Evolutionary conservation across 2,888 invertebrate species (phyloP).

Genomic region (Chymomyza amoena): DNA sequence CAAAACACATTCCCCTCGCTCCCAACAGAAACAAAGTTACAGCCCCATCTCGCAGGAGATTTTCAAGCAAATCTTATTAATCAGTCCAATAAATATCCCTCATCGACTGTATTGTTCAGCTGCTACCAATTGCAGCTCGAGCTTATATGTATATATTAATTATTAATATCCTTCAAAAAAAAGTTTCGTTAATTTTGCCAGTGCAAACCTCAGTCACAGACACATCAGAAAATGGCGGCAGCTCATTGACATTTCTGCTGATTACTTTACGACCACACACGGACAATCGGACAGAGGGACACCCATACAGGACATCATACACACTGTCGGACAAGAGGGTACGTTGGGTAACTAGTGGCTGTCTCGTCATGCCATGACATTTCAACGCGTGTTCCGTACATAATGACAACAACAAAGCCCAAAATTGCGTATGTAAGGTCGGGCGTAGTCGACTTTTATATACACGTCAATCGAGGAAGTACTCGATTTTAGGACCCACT

Average conservation of each 20-base stretch:
- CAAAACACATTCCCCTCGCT: too few relatives aligned
- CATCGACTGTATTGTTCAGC: not conserved
- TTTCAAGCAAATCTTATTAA: too few relatives aligned
- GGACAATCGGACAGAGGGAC: conserved; percentile 9
- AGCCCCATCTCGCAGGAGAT: too few relatives aligned
- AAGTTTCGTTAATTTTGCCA: not conserved
- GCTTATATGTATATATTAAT: not conserved
- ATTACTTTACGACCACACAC: conserved; percentile 66
- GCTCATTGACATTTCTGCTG: conserved; percentile 73
- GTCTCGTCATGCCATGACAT: conserved; percentile 59
- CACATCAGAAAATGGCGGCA: conserved; percentile 71
- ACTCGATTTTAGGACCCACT: too few relatives aligned
- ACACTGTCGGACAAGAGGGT: not conserved
- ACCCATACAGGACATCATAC: conserved; percentile 1
- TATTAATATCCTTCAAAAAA: not conserved
- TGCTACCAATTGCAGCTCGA: not conserved
- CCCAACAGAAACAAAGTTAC: too few relatives aligned
- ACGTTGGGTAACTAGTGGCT: not conserved
- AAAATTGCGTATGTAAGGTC: not conserved
- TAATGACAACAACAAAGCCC: conserved; percentile 5
- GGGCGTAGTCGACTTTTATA: too few relatives aligned
- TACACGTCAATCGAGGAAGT: too few relatives aligned
- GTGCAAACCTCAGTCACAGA: conserved; percentile 66
- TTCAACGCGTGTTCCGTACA: conserved; percentile 34
- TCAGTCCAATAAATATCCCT: not conserved